These are phyloP conservation scores for Octomys mimax DNA, from an alignment of 2,797 vertebrate species.

Conservation along the genomic window DNA sequence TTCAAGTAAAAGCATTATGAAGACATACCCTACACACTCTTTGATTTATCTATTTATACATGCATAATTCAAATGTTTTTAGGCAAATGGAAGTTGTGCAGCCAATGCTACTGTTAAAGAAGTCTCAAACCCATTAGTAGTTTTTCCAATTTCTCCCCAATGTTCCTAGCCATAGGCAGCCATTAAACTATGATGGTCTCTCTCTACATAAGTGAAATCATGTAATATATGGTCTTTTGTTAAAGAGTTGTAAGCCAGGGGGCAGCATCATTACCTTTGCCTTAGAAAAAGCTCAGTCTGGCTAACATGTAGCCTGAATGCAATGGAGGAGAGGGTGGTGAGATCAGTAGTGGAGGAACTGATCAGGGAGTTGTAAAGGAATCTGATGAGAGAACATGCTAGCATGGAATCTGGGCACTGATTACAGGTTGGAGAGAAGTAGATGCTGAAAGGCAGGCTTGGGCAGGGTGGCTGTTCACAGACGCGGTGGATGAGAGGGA, in stretches of 20 bases:
- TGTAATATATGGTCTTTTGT: neutral
- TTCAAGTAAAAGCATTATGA: constrained; percentile 6
- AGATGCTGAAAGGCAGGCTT: neutral
- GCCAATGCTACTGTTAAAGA: neutral
- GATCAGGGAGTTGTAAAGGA: neutral
- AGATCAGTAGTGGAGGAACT: neutral
- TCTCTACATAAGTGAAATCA: neutral
- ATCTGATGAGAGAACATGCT: neutral
- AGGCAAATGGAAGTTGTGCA: neutral
- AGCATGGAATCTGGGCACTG: neutral
- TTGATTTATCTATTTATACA: neutral
- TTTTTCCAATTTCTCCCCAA: neutral
- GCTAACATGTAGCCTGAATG: neutral
- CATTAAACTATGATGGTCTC: neutral
- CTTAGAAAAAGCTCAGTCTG: neutral
- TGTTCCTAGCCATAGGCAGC: neutral
- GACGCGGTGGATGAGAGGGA: neutral
- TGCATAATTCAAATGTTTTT: constrained; percentile 6
- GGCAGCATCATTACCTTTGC: neutral
- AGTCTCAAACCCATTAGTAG: neutral
- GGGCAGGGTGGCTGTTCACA: neutral
- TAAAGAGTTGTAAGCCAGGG: constrained; percentile 10
- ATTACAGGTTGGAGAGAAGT: neutral
- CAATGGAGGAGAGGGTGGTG: neutral
- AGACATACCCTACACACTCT: neutral